Percentiles rank a stretch among this genome's conserved stretches.
These are phyloP conservation scores for Nemopilema nomurai DNA, from an alignment of 30 jellyfish, hydroid and myxozoan species.

Conservation along the genomic window DNA sequence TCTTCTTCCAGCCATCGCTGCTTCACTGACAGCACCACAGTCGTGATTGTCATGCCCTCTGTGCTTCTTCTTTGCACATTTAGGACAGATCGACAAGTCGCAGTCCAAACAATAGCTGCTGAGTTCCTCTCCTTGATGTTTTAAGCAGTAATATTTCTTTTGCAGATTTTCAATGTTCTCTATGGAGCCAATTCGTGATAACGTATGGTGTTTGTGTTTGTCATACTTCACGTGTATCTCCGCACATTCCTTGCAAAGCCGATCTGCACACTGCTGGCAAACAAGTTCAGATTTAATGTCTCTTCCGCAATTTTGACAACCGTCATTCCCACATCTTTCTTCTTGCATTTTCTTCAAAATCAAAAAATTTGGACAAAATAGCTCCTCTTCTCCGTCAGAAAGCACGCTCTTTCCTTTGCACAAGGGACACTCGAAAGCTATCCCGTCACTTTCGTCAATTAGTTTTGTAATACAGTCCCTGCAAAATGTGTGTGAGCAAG, in stretches of 20 bases:
- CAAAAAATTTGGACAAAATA: slow-evolving; percentile 94
- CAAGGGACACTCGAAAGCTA: slow-evolving; percentile 71
- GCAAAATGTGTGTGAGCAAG: slow-evolving; percentile 95
- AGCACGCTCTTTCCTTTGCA: slow-evolving; percentile 63
- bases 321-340: slow-evolving; percentile 9
- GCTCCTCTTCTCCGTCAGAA: slow-evolving; percentile 90
- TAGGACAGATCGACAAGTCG: slow-evolving; percentile 74
- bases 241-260: slow-evolving; percentile 78
- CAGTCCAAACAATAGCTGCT: slow-evolving; percentile 66
- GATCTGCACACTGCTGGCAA: slow-evolving; percentile 84
- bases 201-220: slow-evolving; percentile 55
- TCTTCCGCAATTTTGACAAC: slow-evolving; percentile 67
- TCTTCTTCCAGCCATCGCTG: slow-evolving; percentile 73
- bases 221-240: slow-evolving; percentile 62
- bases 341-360: slow-evolving; percentile 51
- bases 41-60: slow-evolving; percentile 70
- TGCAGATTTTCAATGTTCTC: slow-evolving; percentile 57
- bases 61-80: slow-evolving; percentile 83
- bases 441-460: slow-evolving; percentile 81
- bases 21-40: slow-evolving; percentile 72
- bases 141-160: slow-evolving; percentile 77
- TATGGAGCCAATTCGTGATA: slow-evolving; percentile 27
- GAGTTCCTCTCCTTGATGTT: slow-evolving; percentile 77
- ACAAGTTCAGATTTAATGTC: slow-evolving; percentile 54
- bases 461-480: slow-evolving; percentile 86